phyloP scores from a whole-genome alignment of 2,113 vertebrate species.

The Crotalus viridis region DNA sequence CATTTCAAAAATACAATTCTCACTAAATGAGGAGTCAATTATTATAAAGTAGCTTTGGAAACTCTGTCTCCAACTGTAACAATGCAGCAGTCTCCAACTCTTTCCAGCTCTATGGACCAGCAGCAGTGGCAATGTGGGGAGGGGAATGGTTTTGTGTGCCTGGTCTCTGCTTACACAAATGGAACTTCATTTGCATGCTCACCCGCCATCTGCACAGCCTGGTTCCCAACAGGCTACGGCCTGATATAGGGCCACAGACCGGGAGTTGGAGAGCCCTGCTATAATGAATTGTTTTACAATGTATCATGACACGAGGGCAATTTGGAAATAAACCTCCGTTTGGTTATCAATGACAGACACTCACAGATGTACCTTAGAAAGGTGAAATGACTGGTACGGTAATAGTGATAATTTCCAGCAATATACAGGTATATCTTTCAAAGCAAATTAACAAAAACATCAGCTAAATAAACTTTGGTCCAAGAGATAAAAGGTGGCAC shows the following conservation, averaged over 20 bases:
- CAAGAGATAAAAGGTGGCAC: slow-evolving; percentile 18
- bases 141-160: not conserved
- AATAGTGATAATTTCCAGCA: not conserved
- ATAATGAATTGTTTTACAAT: not conserved
- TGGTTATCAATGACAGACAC: no score
- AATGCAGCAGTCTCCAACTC: not conserved
- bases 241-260: not conserved
- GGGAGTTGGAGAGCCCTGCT: not conserved
- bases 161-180: not conserved
- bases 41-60: not conserved
- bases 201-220: not conserved
- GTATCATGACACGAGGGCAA: not conserved
- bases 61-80: slow-evolving; percentile 3
- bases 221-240: not conserved
- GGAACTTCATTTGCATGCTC: not conserved
- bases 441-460: not conserved
- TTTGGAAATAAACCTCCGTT: no score
- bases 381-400: not conserved
- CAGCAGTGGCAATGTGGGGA: not conserved
- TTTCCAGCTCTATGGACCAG: not conserved
- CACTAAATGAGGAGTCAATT: not conserved
- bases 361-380: not conserved
- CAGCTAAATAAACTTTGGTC: not conserved
- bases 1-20: slow-evolving; percentile 4
- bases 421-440: not conserved